Evolutionary conservation across 2,888 invertebrate genomes (phyloP).

Genomic region (Steinernema carpocapsae): DNA sequence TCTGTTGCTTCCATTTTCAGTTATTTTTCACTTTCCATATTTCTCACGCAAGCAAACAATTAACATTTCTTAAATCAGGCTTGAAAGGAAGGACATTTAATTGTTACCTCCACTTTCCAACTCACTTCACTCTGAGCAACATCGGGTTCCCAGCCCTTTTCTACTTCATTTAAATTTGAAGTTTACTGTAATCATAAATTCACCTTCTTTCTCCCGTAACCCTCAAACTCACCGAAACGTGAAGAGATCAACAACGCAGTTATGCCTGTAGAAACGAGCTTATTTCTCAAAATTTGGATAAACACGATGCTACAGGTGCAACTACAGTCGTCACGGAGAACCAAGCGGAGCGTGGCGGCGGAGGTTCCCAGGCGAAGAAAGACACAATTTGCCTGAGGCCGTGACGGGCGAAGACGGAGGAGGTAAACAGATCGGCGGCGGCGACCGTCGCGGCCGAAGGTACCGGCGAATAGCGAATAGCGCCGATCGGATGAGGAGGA

Average conservation of each 20-base stretch:
- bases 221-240: no score
- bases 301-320: conserved; percentile 33
- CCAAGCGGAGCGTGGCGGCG: not conserved
- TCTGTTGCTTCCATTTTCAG: no score
- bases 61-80: no score
- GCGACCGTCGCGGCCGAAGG: conserved; percentile 28
- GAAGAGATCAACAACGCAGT: conserved; percentile 1
- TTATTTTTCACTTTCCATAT: no score
- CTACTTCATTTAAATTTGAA: no score
- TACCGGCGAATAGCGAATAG: conserved; percentile 14
- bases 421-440: conserved; percentile 1
- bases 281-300: conserved; percentile 37
- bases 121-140: no score
- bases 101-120: no score
- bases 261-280: conserved; percentile 48
- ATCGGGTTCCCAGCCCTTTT: no score
- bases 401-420: not conserved
- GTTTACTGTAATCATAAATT: no score
- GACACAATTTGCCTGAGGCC: not conserved
- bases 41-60: no score
- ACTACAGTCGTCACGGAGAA: conserved; percentile 22
- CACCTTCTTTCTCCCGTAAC: no score
- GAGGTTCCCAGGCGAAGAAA: not conserved
- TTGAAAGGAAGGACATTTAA: no score
- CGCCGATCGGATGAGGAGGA: conserved; percentile 19